Conservation (phyloP, 1,140 invertebrate species). For the Drosophila eugracilis region DNA sequence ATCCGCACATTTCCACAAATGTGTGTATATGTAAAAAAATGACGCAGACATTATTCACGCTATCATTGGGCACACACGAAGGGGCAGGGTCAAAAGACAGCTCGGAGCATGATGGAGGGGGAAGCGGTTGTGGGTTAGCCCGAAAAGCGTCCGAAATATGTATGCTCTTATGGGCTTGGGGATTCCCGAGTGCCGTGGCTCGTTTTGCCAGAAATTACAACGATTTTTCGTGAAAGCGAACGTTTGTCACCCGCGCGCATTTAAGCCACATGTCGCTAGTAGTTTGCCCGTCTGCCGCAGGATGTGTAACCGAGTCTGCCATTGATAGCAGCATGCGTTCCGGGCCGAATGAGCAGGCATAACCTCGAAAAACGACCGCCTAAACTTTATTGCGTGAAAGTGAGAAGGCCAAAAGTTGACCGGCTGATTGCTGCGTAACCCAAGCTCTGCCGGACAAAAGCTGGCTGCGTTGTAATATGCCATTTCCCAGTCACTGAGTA, state of each 20-base stretch:
- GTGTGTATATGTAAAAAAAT: slow-evolving; percentile 60
- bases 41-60: slow-evolving; percentile 81
- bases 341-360: background rate
- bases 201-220: slow-evolving; percentile 66
- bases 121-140: slow-evolving; percentile 39
- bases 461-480: background rate
- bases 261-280: slow-evolving; percentile 51
- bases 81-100: slow-evolving; percentile 15
- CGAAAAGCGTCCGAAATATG: slow-evolving; percentile 30
- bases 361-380: slow-evolving; percentile 13
- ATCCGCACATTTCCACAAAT: slow-evolving; percentile 31
- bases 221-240: slow-evolving; percentile 60
- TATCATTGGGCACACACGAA: slow-evolving; percentile 66
- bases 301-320: slow-evolving; percentile 44
- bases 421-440: background rate
- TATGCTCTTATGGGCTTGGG: slow-evolving; percentile 54
- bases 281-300: slow-evolving; percentile 18
- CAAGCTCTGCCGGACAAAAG: background rate
- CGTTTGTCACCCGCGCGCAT: slow-evolving; percentile 49
- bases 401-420: slow-evolving; percentile 15
- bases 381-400: slow-evolving; percentile 25
- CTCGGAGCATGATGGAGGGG: background rate
- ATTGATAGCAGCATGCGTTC: slow-evolving; percentile 41
- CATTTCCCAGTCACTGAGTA: slow-evolving; percentile 3
- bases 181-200: slow-evolving; percentile 36